Evolutionary conservation across 2,113 vertebrate species (phyloP).

Genomic region (Syrrhaptes paradoxus): DNA sequence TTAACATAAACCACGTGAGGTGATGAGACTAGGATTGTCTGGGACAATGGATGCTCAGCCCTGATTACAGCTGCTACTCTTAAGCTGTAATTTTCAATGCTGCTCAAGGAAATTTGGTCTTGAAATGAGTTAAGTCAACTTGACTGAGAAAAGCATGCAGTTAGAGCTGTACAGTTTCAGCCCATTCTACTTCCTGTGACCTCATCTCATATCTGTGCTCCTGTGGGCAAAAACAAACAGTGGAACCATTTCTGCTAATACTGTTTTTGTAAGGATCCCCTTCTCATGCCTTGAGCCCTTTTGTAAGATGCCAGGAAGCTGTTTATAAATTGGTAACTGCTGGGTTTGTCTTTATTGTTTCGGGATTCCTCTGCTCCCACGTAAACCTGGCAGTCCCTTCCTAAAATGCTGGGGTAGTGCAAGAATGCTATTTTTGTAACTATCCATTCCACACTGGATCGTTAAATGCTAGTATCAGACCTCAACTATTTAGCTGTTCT

Average conservation of each 20-base stretch:
- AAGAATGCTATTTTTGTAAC: conserved; percentile 61
- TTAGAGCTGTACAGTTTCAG: background rate
- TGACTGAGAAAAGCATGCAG: background rate
- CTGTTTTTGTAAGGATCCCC: conserved; percentile 43
- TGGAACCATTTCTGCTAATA: background rate
- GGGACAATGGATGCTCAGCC: background rate
- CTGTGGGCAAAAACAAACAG: background rate
- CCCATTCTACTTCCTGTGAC: background rate
- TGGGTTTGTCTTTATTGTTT: conserved; percentile 29
- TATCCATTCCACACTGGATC: conserved; percentile 4
- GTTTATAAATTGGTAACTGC: conserved; percentile 16
- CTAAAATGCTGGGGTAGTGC: conserved; percentile 30
- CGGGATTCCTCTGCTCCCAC: conserved; percentile 52
- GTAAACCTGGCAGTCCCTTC: conserved; percentile 8
- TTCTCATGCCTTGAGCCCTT: background rate
- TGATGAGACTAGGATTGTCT: background rate
- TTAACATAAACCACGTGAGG: background rate
- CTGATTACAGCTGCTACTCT: background rate
- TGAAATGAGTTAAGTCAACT: background rate
- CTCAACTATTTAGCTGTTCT: conserved; percentile 59
- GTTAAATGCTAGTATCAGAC: conserved; percentile 58
- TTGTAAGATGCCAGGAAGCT: conserved; percentile 29
- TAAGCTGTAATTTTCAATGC: background rate
- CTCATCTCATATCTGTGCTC: background rate
- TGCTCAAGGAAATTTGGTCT: conserved; percentile 21